Base-by-base conservation (phyloP, 2,113 vertebrate species). In the Equus przewalskii region DNA sequence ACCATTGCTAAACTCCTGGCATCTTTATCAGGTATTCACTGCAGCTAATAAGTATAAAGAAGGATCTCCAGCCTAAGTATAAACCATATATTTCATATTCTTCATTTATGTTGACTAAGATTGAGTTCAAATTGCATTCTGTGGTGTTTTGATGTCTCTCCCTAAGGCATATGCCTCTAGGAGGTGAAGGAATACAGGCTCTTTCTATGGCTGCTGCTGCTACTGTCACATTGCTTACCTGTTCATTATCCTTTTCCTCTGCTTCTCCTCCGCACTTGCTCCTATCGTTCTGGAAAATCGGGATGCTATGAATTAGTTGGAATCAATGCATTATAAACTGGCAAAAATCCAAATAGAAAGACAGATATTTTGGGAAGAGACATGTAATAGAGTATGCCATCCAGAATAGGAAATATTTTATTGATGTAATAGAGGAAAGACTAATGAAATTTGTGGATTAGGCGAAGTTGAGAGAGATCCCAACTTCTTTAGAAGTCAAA, bases 401-500 rank as follows among this genome's bases (percentile, higher is more conserved):
- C 69, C 78, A 46, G 14, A 78, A 89, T 58, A 83, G 46, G 36
- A 93, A 95, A 80, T 91, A 56, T 93, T 95, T 97, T 91, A 78
- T 80, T 87, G 49, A 83, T 91, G 7, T 49, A 87, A 75, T 76
- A 49, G 73, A 90, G 33, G 15, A 65, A 91, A 91, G 24, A 84
- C 13, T 49, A 78, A 83, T 83, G 44, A 79, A 79, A 80, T 90
- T 41, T 90, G 36, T 86, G 30, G 65, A 70, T 56, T 75, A 82
- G 80, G n/a, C 13, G 56, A 96, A 95, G 58, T 22, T 69, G 16
- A 95, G 36, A 76, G 46, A 28, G 24, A 97, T 58, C 19, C 16
- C 24, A 76, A 76, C 76, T 86, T 89, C 62, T 80, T 97, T 86
- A 65, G 33, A 85, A 90, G 67, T 69, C 69, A 81, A 85, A 14